Base-by-base conservation (phyloP, 2,888 invertebrate genomes). In the Mythimna ferrago region DNA sequence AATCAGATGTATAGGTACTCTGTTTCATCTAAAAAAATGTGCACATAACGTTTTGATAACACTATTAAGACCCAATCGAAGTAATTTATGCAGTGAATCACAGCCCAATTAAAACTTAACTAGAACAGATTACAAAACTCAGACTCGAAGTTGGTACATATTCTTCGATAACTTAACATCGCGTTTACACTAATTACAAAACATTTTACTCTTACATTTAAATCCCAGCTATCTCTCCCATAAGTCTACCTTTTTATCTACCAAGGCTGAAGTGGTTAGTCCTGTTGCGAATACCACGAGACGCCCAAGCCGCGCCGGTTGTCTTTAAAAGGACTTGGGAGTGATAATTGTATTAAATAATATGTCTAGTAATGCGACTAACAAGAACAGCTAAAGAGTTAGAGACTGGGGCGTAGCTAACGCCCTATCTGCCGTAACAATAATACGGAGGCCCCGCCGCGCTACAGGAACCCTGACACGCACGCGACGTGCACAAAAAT, bases 171-270 rank as follows among this genome's bases (percentile, higher is more conserved):
- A 77, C 69, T 69, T 62, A 78, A 53, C 32, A 65, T 44, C 57
- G 19, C 10, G 44, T 51, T 26, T 70, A 61, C 53, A 65, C 41
- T 67, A 71, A 76, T 67, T 67, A 65, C 53, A n/a, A 58, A 70
- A 81, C 56, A 81, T 68, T 44, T 63, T 68, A 53, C 54, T 75
- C 6, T 38, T 32, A 65, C 71, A 70, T 67, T 76, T 67, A 78
- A 80, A 70, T 78, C 57, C 60, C 7, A 54, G 62, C 11, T 58
- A 79, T 77, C 66, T 64, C 19, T 60, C 6, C 21, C 66, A 56
- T 81, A 76, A 61, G 64, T 80, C 69, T 61, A 26, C 41, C 44
- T 35, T 21, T 66, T 82, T 82, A 77, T 81, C 66, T 77, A 38
- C 60, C n/a, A 48, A 57, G 48, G 6, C 53, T 53, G 54, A 56